Evolutionary conservation across 2,888 invertebrate species (phyloP), one percentile per base, ranked within the genome.

Genomic region (Lepeophtheirus nordmannii): DNA sequence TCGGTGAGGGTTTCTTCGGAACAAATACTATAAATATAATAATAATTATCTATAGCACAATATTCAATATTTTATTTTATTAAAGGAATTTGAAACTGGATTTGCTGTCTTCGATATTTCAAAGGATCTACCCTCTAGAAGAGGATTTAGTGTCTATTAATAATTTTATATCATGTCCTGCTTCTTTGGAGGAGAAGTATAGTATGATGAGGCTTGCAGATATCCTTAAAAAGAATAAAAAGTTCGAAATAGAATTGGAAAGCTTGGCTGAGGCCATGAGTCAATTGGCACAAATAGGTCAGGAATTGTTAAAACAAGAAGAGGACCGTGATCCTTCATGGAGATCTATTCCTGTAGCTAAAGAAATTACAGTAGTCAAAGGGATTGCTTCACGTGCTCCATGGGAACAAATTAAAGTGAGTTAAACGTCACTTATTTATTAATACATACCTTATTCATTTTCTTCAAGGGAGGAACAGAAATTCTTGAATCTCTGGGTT

Each of bases 291-390:
- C 22, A 56, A 53, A 63, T 63, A 12, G 63, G 63, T 3, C n/a
- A 22, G 17, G 56, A 63, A 23, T 38, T 62, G 9, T 30, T 63
- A 30, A 46, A 53, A 14, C 63, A 46, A 10, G 63, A 63, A 53
- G 63, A 63, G 14, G 63, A 63, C 12, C 46, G 63, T 22, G 53
- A 63, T 53, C 63, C 46, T 22, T 22, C 38, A 56, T 63, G 63
- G 63, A 46, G 63, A 38, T 56, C 63, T 20, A 63, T 63, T 23
- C 63, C 63, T 7, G 63, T 63, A 12, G 63, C 63, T 30, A 63
- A 63, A 30, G 63, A 63, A 22, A 63, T 63, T 22, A 63, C 38
- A 30, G 53, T 63, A 10, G 17, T 41, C 39, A 62, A 62, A 7
- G 63, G 63, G 10, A 63, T 63, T 63, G 63, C 63, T 9, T 23